These are phyloP conservation scores for Aphelinus certus DNA, from an alignment of 1,140 invertebrate species.

Conservation along the genomic window DNA sequence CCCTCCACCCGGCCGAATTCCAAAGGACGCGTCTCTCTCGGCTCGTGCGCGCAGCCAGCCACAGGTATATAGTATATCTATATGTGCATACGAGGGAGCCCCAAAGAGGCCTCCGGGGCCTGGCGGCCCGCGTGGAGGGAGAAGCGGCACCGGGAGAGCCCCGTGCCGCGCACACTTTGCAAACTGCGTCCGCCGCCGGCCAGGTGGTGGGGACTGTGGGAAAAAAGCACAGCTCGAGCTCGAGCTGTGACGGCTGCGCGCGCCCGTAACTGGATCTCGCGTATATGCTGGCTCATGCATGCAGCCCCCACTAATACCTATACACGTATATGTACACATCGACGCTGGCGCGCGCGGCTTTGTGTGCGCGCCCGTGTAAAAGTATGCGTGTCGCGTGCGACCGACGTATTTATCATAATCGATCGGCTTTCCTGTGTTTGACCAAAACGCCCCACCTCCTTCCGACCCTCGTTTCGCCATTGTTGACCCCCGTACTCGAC, in stretches of 20 bases:
- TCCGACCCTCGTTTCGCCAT: conserved; percentile 3
- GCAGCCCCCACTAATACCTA: too few relatives aligned
- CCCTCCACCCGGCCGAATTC: too few relatives aligned
- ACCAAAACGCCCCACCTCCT: background rate
- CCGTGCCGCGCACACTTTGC: conserved; percentile 4
- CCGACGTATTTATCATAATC: conserved; percentile 34
- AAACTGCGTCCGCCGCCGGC: background rate
- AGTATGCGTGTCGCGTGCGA: conserved; percentile 26
- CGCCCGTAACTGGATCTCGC: conserved; percentile 30
- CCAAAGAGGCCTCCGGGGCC: too few relatives aligned
- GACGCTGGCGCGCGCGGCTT: background rate
- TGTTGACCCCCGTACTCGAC: too few relatives aligned
- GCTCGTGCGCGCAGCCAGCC: too few relatives aligned
- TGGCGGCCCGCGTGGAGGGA: background rate
- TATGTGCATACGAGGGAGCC: too few relatives aligned
- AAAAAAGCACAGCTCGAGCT: conserved; percentile 32
- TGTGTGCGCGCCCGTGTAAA: background rate
- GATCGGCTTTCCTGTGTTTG: conserved; percentile 24
- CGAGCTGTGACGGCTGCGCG: conserved; percentile 30
- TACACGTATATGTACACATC: too few relatives aligned
- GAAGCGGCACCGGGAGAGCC: conserved; percentile 15
- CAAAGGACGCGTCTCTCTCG: too few relatives aligned
- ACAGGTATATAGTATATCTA: too few relatives aligned
- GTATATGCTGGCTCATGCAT: too few relatives aligned
- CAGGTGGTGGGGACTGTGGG: conserved; percentile 30